Evolutionary conservation across 2,888 invertebrate species (phyloP), one percentile per base, ranked within the genome.

Genomic region (Lobophora halterata): DNA sequence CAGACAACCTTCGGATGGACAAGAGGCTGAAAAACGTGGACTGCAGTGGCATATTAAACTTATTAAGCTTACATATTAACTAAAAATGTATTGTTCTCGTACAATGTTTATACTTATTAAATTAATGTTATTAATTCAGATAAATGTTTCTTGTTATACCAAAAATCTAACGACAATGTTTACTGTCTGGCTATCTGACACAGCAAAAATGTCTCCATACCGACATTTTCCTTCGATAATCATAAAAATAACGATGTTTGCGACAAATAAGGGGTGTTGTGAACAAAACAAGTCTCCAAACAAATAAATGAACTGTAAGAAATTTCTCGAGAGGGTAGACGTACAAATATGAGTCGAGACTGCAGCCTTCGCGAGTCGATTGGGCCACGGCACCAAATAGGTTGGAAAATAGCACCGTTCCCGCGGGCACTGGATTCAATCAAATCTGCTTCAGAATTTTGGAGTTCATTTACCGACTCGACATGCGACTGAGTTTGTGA

Each of bases 381-480:
- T 54, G 61, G n/a, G n/a, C 55, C 54, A 42, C 54, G 66, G 63
- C 70, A 80, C 72, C 74, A 81, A 82, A 85, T 82, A 82, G 80
- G 73, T 80, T 71, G 83, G 82, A 80, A 85, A 85, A 83, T 81
- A 81, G 79, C 78, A 76, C 70, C 65, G 67, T 75, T 79, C 82
- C 82, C 82, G 67, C 65, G 79, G 82, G 85, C 79, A 67, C 71
- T 75, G 69, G 81, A 83, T 85, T 83, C 86, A 87, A 87, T 87
- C 85, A 82, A 78, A 68, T 73, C 73, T 72, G 78, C 83, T 83
- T 82, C 82, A 80, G 75, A 79, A 79, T 79, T 82, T 83, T 66
- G 79, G 77, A 80, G 83, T 85, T 81, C 79, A 81, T 83, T 83
- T 83, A 82, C 80, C 62, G 71, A 77, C 70, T 69, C 50, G 41